These are phyloP conservation scores for Amblyraja radiata DNA, from an alignment of 2,797 vertebrate species.

Conservation along the genomic window DNA sequence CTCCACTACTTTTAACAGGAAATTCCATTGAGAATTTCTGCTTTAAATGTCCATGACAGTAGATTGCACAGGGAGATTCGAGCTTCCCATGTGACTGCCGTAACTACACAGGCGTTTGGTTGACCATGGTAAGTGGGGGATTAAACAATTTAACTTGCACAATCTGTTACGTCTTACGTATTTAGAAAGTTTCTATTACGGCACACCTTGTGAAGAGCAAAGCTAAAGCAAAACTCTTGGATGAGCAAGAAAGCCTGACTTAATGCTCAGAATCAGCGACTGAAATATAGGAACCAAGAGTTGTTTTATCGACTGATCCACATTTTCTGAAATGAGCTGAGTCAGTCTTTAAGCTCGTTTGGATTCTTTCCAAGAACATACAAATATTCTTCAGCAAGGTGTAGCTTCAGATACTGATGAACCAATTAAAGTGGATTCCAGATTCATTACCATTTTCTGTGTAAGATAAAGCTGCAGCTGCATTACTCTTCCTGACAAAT, in stretches of 20 bases:
- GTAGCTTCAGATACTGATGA: neutral
- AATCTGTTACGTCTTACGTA: too few relatives aligned
- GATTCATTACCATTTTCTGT: constrained; percentile 9
- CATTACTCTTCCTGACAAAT: constrained; percentile 30
- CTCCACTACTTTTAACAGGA: too few relatives aligned
- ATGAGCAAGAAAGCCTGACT: neutral
- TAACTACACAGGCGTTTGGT: too few relatives aligned
- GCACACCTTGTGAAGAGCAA: neutral
- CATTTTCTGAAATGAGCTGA: neutral
- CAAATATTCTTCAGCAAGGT: neutral
- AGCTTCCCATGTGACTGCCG: too few relatives aligned
- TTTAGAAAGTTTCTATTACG: too few relatives aligned
- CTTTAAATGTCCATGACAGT: too few relatives aligned
- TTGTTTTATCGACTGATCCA: neutral
- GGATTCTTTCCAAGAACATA: neutral
- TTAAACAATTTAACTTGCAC: too few relatives aligned
- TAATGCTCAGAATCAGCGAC: neutral
- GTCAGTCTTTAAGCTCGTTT: neutral
- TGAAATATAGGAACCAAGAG: neutral
- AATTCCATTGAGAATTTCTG: too few relatives aligned
- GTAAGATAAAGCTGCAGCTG: neutral
- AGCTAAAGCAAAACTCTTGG: neutral
- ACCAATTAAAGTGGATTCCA: constrained; percentile 9
- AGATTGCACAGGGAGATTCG: too few relatives aligned
- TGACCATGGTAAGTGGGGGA: too few relatives aligned